Conservation (phyloP, 2,888 invertebrate genomes). For the Agrotis ipsilon region DNA sequence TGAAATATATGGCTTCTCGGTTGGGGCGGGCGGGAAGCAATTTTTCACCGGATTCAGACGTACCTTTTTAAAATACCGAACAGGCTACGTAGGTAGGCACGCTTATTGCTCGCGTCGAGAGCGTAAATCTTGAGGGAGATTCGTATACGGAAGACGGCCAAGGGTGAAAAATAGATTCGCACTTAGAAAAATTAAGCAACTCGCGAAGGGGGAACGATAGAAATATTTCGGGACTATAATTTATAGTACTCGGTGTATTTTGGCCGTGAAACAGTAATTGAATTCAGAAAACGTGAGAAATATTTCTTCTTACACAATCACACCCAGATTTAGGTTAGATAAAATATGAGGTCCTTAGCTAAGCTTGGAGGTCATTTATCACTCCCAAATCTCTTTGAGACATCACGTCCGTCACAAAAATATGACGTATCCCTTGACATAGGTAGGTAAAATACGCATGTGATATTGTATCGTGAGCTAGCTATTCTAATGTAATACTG, state of each 20-base stretch:
- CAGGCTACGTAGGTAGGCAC: slow-evolving; percentile 80
- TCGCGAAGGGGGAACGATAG: slow-evolving; percentile 63
- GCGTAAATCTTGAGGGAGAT: slow-evolving; percentile 86
- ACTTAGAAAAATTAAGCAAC: slow-evolving; percentile 87
- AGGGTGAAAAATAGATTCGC: slow-evolving; percentile 86
- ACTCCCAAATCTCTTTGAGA: slow-evolving; percentile 62
- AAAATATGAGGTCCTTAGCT: slow-evolving; percentile 48
- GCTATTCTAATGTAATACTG: slow-evolving; percentile 82
- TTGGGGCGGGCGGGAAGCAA: slow-evolving; percentile 81
- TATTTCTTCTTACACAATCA: slow-evolving; percentile 36
- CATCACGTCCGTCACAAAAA: slow-evolving; percentile 66
- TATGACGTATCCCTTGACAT: slow-evolving; percentile 61
- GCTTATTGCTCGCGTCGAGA: slow-evolving; percentile 86
- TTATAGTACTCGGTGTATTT: slow-evolving; percentile 38
- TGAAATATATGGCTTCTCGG: slow-evolving; percentile 82
- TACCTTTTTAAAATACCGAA: slow-evolving; percentile 88
- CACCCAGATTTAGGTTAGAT: slow-evolving; percentile 48
- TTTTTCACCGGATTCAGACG: slow-evolving; percentile 87
- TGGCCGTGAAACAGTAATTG: slow-evolving; percentile 29
- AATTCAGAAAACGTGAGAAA: slow-evolving; percentile 12
- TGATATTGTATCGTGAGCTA: slow-evolving; percentile 75
- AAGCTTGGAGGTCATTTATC: slow-evolving; percentile 60
- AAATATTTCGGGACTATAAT: slow-evolving; percentile 63
- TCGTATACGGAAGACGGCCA: slow-evolving; percentile 75
- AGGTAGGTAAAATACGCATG: slow-evolving; percentile 66